These are phyloP conservation scores for Brachypalpus laphriformis DNA, from an alignment of 2,888 invertebrate species.

Conservation along the genomic window DNA sequence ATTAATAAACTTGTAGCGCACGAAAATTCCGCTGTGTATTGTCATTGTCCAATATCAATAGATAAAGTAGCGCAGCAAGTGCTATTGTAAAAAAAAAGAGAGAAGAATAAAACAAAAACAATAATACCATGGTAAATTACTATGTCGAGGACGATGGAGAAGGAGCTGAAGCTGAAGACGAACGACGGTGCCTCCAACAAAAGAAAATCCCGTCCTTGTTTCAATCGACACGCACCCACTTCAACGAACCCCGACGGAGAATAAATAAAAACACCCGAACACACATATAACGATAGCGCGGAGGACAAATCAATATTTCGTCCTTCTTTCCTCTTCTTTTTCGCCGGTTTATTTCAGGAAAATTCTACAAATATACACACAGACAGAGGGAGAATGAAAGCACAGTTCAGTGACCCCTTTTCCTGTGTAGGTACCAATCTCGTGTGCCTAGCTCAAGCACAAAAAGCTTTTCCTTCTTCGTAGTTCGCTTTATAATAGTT, in stretches of 20 bases:
- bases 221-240: constrained; percentile 59
- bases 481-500: constrained; percentile 47
- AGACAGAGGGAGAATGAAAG: constrained; percentile 30
- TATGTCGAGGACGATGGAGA: not conserved
- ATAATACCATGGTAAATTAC: constrained; percentile 25
- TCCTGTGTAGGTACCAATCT: constrained; percentile 1
- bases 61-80: constrained; percentile 15
- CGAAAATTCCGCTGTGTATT: constrained; percentile 26
- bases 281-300: not conserved
- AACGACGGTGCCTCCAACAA: constrained; percentile 33
- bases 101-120: not conserved
- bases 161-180: not conserved
- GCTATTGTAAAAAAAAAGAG: not conserved
- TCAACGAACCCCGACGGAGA: constrained; percentile 36
- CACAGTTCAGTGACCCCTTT: constrained; percentile 65
- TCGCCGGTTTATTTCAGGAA: constrained; percentile 44
- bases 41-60: constrained; percentile 23
- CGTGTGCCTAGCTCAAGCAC: constrained; percentile 11
- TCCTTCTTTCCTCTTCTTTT: constrained; percentile 42
- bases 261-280: constrained; percentile 15
- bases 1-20: constrained; percentile 33
- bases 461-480: constrained; percentile 30
- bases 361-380: constrained; percentile 13
- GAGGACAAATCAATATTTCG: constrained; percentile 68
- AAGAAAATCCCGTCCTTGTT: constrained; percentile 61